Conservation (phyloP, 2,113 vertebrate species). For the Chlorodrepanis virens region DNA sequence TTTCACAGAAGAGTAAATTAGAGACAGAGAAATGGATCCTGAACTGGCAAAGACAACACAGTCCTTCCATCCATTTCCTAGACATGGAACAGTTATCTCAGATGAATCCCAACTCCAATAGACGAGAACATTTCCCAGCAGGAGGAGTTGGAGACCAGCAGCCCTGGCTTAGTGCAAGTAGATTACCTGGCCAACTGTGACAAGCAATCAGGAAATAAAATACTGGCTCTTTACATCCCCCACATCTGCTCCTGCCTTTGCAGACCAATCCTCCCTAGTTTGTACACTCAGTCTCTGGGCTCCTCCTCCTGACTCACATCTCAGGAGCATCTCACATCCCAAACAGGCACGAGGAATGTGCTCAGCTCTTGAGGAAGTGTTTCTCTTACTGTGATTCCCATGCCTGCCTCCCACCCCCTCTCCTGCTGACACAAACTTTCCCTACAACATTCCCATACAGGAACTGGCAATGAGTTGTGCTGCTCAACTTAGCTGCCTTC, state of each 20-base stretch:
- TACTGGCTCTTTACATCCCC: accelerated
- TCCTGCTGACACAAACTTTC: background rate
- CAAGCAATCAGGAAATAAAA: background rate
- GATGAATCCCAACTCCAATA: background rate
- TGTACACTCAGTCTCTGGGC: background rate
- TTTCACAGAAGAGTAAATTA: background rate
- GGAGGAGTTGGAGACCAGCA: background rate
- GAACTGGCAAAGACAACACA: background rate
- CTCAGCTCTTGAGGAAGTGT: background rate
- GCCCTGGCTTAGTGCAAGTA: background rate
- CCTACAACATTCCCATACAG: background rate
- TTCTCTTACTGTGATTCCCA: background rate
- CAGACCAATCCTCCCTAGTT: background rate
- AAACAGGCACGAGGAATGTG: accelerated
- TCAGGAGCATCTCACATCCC: accelerated
- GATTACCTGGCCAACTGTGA: background rate
- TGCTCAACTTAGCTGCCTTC: background rate
- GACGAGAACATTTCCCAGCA: background rate
- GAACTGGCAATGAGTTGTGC: background rate
- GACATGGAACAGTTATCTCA: background rate
- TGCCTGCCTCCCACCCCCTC: background rate
- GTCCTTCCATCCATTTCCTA: background rate
- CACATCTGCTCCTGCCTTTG: background rate
- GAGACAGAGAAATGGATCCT: background rate
- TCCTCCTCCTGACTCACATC: accelerated